These are phyloP conservation scores for Sphecodes monilicornis DNA, from an alignment of 2,888 invertebrate genomes.

Conservation along the genomic window DNA sequence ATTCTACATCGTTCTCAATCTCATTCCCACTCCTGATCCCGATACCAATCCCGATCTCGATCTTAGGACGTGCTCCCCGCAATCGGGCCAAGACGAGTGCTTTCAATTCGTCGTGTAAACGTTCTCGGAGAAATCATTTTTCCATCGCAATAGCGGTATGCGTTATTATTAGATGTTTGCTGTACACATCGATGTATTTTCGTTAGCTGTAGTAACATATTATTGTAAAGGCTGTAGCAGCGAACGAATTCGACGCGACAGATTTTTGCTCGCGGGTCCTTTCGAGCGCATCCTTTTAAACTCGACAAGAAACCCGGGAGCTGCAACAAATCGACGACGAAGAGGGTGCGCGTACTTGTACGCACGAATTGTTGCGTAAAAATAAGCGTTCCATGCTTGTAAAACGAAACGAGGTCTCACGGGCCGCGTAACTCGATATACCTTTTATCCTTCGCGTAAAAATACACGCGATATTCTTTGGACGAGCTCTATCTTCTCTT, in stretches of 20 bases:
- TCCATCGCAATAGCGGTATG: background rate
- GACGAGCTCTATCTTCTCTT: background rate
- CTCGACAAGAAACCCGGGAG: constrained; percentile 33
- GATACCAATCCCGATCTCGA: too few relatives aligned
- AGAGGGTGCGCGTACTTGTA: constrained; percentile 21
- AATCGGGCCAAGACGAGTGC: too few relatives aligned
- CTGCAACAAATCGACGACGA: constrained; percentile 5
- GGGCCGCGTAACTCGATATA: constrained; percentile 44
- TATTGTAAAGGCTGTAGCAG: background rate
- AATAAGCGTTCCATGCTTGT: constrained; percentile 43
- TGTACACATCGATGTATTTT: background rate
- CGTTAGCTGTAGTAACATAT: background rate
- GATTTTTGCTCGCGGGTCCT: background rate
- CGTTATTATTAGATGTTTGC: background rate
- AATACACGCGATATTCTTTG: constrained; percentile 25
- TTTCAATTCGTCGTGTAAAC: too few relatives aligned
- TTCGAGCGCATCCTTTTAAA: background rate
- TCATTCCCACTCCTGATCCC: background rate
- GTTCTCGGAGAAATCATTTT: background rate
- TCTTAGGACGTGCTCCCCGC: too few relatives aligned
- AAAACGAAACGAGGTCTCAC: constrained; percentile 48
- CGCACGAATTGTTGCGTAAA: constrained; percentile 47
- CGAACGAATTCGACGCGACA: background rate
- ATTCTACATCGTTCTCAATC: background rate
- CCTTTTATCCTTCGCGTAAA: constrained; percentile 37